Base-by-base conservation (phyloP, 2,888 invertebrate species). In the Meta bourneti region DNA sequence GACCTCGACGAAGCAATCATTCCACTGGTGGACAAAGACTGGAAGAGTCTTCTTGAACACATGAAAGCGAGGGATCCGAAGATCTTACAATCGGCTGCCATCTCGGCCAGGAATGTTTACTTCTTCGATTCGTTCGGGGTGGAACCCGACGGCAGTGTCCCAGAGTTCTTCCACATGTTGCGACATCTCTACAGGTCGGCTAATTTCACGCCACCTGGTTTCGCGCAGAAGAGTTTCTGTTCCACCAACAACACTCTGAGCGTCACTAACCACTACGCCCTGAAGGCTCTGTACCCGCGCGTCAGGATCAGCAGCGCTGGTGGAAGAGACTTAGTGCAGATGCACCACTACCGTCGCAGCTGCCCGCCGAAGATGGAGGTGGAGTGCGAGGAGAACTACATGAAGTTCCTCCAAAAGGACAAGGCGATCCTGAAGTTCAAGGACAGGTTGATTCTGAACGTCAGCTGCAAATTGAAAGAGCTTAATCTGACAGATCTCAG, bases 1-100 rank as follows among this genome's bases (percentile, higher is more conserved):
- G 99, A 99, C 95, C 97, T 98, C 93, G 99, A 99, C 95, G 99
- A 99, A 95, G 97, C 98, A 89, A 98, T 99, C 94, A 98, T 99
- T 96, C 96, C 96, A 0, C 34, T 80, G 5, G 34, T 48, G n/a
- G 93, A 94, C 75, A 34, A 87, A 8, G 93, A 93, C 20, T 99
- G 98, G 98, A 96, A 96, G 84, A 96, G 96, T 93, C 95, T 98
- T 93, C 97, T 98, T 97, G 96, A 96, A 83, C 96, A 97, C 16
- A 81, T 90, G 4, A 82, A 80, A 16, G 94, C 95, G 94, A 94
- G 95, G 82, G 95, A 96, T 84, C 94, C 95, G 89, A 85, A 93
- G 4, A 79, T 94, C 19, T 54, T 91, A 1, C 91, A 92, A 7
- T 95, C 95, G 93, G 96, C 97, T 0, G 96, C 97, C 20, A 96